phyloP scores from a whole-genome alignment of 2,797 vertebrate species.

The Sciurus carolinensis region DNA sequence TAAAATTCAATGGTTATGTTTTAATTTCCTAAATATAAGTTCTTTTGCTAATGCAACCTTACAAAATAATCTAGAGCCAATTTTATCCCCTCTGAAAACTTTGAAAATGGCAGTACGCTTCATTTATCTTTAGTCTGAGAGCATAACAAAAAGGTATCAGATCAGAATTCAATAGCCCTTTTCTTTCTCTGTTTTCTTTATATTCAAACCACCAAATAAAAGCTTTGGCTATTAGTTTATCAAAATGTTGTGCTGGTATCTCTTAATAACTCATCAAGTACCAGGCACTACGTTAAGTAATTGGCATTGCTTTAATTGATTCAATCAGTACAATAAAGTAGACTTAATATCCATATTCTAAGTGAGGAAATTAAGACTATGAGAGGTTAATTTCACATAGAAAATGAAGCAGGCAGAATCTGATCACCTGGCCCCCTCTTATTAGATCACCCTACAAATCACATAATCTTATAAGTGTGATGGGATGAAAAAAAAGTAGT shows the following conservation, averaged over 20 bases:
- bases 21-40: slow-evolving; percentile 36
- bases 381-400: slow-evolving; percentile 36
- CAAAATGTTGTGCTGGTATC: not conserved
- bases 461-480: not conserved
- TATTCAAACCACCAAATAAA: not conserved
- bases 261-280: not conserved
- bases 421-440: not conserved
- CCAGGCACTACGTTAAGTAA: not conserved
- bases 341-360: not conserved
- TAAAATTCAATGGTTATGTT: slow-evolving; percentile 25
- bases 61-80: not conserved
- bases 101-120: not conserved
- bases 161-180: not conserved
- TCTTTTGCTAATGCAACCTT: not conserved
- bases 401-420: not conserved
- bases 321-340: not conserved
- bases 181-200: not conserved
- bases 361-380: not conserved
- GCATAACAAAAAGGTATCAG: not conserved
- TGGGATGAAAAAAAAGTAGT: not conserved
- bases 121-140: not conserved
- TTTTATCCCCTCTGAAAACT: not conserved
- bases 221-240: not conserved
- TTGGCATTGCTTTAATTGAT: slow-evolving; percentile 20
- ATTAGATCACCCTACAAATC: not conserved